Percentiles rank a stretch among this genome's conserved stretches.
Evolutionary conservation across 2,888 invertebrate species (phyloP).

Genomic region (Schizotus pectinicornis): DNA sequence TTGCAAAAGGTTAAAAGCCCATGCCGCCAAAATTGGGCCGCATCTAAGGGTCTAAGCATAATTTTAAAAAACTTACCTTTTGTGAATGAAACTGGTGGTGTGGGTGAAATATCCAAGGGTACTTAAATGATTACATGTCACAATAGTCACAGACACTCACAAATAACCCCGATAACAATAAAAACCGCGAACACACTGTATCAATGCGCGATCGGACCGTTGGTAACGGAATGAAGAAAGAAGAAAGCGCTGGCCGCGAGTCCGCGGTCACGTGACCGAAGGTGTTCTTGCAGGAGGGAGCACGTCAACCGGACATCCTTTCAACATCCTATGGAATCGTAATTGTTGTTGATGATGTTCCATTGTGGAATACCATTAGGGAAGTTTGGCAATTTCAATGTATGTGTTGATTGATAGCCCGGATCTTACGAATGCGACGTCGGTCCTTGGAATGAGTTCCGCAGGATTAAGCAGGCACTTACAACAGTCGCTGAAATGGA

Average conservation of each 20-base stretch:
- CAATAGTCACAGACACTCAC: slow-evolving; percentile 33
- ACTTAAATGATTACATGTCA: slow-evolving; percentile 30
- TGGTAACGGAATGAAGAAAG: slow-evolving; percentile 50
- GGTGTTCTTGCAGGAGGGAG: slow-evolving; percentile 43
- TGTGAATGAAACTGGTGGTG: slow-evolving; percentile 8
- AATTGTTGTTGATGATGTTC: slow-evolving; percentile 1
- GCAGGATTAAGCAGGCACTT: too few species aligned
- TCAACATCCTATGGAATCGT: slow-evolving; percentile 30
- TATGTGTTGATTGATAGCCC: too few species aligned
- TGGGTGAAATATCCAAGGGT: slow-evolving; percentile 29
- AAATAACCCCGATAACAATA: slow-evolving; percentile 12
- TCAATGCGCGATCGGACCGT: slow-evolving; percentile 36
- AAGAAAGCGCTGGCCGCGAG: slow-evolving; percentile 48
- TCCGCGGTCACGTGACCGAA: slow-evolving; percentile 46
- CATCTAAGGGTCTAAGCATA: not conserved
- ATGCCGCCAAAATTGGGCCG: not conserved
- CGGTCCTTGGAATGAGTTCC: not conserved
- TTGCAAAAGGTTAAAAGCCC: too few species aligned
- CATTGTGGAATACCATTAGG: not conserved
- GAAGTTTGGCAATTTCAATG: not conserved
- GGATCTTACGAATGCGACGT: slow-evolving; percentile 14
- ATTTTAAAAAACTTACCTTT: slow-evolving; percentile 12
- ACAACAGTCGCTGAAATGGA: too few species aligned
- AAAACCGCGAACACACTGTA: slow-evolving; percentile 23
- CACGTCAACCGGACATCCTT: slow-evolving; percentile 52